Evolutionary conservation across 2,888 invertebrate genomes (phyloP).

Genomic region (Melanotus villosus): DNA sequence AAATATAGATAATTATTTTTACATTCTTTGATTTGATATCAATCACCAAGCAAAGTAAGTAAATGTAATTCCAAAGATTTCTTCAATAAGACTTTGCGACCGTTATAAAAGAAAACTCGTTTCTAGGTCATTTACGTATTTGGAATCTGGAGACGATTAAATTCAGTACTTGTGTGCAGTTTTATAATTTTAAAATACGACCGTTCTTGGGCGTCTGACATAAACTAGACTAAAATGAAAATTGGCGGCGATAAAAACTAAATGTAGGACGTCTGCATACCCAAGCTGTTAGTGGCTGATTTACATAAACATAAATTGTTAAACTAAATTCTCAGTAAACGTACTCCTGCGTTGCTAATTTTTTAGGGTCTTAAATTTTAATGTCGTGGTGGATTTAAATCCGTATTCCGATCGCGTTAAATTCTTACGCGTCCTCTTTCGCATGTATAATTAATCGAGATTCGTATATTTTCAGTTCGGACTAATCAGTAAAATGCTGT

Average conservation of each 20-base stretch:
- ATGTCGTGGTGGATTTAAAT: constrained; percentile 31
- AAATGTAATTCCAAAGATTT: no score
- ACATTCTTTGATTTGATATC: no score
- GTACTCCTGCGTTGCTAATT: constrained; percentile 34
- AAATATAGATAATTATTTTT: no score
- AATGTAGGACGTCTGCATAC: constrained; percentile 21
- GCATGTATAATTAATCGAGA: constrained; percentile 37
- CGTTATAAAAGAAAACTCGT: no score
- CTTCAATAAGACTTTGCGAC: no score
- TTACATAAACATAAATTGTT: constrained; percentile 38
- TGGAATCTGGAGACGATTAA: background rate
- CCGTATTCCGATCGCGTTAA: constrained; percentile 33
- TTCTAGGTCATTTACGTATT: background rate
- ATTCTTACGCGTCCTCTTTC: constrained; percentile 25
- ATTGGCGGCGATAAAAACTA: constrained; percentile 14
- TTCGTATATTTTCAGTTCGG: background rate
- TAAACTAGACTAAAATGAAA: constrained; percentile 12
- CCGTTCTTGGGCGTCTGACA: background rate
- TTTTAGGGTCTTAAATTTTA: constrained; percentile 37
- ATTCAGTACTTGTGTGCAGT: background rate
- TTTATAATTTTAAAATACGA: background rate
- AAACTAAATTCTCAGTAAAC: constrained; percentile 34
- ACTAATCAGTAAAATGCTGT: background rate
- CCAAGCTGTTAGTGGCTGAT: constrained; percentile 20
- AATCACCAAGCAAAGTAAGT: no score